Percentiles rank a stretch among this genome's conserved stretches.
Conservation (phyloP, 2,797 vertebrate species). For the Calcarius lapponicus region DNA sequence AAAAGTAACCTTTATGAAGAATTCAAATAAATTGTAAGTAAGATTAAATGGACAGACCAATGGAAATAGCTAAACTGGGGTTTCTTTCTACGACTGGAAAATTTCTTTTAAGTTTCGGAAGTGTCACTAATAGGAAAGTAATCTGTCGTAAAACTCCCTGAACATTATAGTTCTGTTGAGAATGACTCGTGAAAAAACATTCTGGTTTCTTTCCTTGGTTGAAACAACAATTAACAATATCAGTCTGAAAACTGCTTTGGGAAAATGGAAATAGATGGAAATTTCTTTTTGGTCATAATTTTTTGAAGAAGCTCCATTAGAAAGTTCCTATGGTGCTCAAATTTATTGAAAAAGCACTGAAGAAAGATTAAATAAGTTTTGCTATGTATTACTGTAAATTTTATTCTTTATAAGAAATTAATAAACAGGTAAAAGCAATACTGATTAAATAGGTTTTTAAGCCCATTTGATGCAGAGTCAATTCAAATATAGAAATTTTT, state of each 20-base stretch:
- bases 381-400: not conserved
- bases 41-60: not conserved
- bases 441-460: not conserved
- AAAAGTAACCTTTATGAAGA: not conserved
- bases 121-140: not conserved
- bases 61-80: not conserved
- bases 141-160: not conserved
- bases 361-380: not conserved
- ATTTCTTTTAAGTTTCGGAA: not conserved
- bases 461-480: not conserved
- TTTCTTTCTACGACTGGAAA: not conserved
- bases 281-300: not conserved
- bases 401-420: not conserved
- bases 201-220: not conserved
- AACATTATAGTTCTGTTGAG: not conserved
- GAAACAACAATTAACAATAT: not conserved
- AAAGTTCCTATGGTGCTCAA: not conserved
- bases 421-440: not conserved
- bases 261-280: not conserved
- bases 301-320: not conserved
- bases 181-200: not conserved
- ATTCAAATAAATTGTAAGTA: not conserved
- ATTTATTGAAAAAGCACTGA: not conserved
- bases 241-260: not conserved
- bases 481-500: not conserved